Percentiles rank a stretch among this genome's conserved stretches.
These are phyloP conservation scores for Miniopterus natalensis DNA, from an alignment of 2,113 vertebrate species.

Conservation along the genomic window DNA sequence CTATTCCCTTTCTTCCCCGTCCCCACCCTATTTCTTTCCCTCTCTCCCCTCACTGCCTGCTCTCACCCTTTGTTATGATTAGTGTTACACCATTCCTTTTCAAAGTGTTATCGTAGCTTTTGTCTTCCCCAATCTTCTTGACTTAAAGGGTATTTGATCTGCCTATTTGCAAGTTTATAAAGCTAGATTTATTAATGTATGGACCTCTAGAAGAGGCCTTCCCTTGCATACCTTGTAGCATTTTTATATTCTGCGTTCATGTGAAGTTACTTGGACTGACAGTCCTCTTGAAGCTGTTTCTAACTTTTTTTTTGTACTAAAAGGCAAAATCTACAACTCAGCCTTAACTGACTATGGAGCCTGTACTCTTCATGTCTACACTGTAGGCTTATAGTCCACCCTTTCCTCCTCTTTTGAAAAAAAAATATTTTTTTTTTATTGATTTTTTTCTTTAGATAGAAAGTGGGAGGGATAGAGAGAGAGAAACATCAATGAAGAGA, in stretches of 20 bases:
- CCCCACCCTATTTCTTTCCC: background rate
- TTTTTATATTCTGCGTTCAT: background rate
- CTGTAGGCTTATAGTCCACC: fast-evolving
- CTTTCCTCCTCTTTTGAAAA: background rate
- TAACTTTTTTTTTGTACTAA: background rate
- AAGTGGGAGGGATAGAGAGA: no score
- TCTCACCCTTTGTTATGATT: background rate
- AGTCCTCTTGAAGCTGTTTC: background rate
- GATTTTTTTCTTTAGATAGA: no score
- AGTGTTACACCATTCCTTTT: background rate
- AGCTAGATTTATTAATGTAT: background rate
- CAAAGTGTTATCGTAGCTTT: background rate
- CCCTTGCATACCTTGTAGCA: fast-evolving
- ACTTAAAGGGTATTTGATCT: background rate
- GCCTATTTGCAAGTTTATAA: background rate
- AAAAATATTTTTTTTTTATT: no score
- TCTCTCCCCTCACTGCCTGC: background rate
- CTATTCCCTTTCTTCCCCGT: background rate
- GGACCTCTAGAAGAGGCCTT: background rate
- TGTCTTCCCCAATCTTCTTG: background rate
- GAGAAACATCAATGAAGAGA: no score
- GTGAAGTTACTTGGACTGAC: background rate
- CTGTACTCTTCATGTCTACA: fast-evolving
- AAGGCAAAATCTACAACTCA: background rate
- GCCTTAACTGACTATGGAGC: background rate